Evolutionary conservation across 2,888 invertebrate genomes (phyloP), one percentile per base, ranked within the genome.

Genomic region (Acrobasis consociella): DNA sequence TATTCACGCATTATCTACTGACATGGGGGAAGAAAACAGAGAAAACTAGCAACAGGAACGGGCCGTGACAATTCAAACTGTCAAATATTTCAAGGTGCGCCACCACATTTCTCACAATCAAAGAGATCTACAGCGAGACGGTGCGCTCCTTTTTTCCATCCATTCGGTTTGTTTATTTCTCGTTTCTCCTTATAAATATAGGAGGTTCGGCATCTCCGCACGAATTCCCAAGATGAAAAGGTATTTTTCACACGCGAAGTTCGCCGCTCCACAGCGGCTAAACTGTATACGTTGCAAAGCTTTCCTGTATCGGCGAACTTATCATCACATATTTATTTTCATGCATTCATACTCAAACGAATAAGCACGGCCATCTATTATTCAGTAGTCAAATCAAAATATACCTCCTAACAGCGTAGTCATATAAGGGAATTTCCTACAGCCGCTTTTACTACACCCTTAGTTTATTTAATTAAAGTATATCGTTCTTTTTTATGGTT

Each of bases 221-320:
- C 85, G 87, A 88, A 91, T 89, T 90, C 89, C 89, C 89, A 81
- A 87, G 91, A 87, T 89, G 85, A 88, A 89, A 86, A 82, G 84
- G 83, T 87, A 87, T 91, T 89, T 90, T 89, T 87, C 88, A 86
- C 85, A 81, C 80, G 76, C 74, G 76, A 74, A 79, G 78, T 76
- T 73, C 72, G 74, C 69, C 73, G 74, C 75, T 76, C 69, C 72
- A 69, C 75, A 67, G 65, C 69, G 66, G 70, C 75, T 80, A 77
- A 83, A 82, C 79, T 78, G 74, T 82, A 77, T 81, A 78, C 75
- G 70, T 67, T 78, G 76, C 71, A 74, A 78, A 80, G 76, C 80
- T 81, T 78, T 78, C 71, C 72, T 72, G 74, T 83, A 83, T 81
- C 77, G 71, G 78, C 82, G 74, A 76, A 75, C 61, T 75, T 75